Base-by-base conservation (phyloP, 1,140 invertebrate genomes). In the Chironomus tepperi region DNA sequence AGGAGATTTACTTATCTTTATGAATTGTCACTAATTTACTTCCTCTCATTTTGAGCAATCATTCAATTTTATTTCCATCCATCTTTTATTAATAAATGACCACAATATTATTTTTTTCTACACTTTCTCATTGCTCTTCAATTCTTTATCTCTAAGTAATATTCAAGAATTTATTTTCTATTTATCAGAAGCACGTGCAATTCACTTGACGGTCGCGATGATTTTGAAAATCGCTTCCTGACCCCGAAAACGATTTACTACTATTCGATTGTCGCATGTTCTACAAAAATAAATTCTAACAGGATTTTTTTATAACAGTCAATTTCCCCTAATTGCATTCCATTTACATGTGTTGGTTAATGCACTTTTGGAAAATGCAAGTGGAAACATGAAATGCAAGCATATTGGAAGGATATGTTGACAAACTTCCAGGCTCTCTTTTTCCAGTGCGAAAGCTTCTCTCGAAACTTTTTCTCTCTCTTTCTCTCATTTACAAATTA, bases 191-290 rank as follows among this genome's bases (percentile, higher is more conserved):
- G 47, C 47, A 57, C 47, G 47, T 57, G 47, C 12, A 57, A 12
- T 57, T 15, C 47, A 57, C 47, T 57, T 57, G 47, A 57, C 47
- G 47, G 47, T 57, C 47, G 47, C 12, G 47, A 57, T 57, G 47
- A 57, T 57, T 57, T 57, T 57, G 47, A 57, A 57, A 57, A 57
- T 57, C 47, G 47, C 47, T 57, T 57, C 47, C 47, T 57, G 47
- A 57, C 47, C 47, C 47, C 47, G 47, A 57, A 57, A 57, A 57
- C 47, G 47, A 57, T 57, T 57, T 57, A 57, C 47, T 57, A 57
- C 47, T 57, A 57, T 57, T 57, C 47, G 47, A 57, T 57, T 57
- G 47, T 15, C 47, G 47, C 47, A 57, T 57, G 47, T n/a, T 57
- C 47, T 15, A n/a, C 47, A 57, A 57, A 12, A 34, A 34, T 34